phyloP scores from a whole-genome alignment of 2,888 invertebrate species.

The Melipona bicolor region DNA sequence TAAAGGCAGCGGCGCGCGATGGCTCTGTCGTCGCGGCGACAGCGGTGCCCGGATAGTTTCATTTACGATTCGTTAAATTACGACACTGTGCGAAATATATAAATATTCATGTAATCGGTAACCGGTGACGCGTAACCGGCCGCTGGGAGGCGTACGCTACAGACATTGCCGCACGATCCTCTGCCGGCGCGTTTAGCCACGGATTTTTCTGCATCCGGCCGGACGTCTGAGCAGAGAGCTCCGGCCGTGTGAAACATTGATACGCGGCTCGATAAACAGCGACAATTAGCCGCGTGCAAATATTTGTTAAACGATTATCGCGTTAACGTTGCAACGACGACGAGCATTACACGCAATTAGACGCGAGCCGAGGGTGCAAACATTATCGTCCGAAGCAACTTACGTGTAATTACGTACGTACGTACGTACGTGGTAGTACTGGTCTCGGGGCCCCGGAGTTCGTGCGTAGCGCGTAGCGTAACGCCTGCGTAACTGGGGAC shows the following conservation, averaged over 20 bases:
- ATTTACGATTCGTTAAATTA: conserved; percentile 53
- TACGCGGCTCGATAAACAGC: conserved; percentile 23
- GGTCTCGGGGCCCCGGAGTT: neutral
- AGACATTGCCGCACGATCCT: too few relatives aligned
- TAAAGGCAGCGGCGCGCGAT: conserved; percentile 38
- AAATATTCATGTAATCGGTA: conserved; percentile 40
- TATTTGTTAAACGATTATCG: conserved; percentile 42
- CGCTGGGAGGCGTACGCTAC: too few relatives aligned
- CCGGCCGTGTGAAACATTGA: neutral
- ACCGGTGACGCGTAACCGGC: conserved; percentile 4
- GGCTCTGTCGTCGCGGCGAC: conserved; percentile 32
- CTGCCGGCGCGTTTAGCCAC: neutral
- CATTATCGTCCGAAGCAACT: conserved; percentile 40
- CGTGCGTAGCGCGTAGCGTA: conserved; percentile 22
- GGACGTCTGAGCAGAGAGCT: neutral
- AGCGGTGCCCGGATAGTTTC: conserved; percentile 33
- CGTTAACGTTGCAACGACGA: conserved; percentile 32
- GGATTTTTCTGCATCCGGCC: conserved; percentile 7
- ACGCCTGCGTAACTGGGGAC: conserved; percentile 3
- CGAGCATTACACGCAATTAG: conserved; percentile 33
- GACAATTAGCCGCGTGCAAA: conserved; percentile 33
- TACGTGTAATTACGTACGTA: conserved; percentile 2
- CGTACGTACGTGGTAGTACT: too few relatives aligned
- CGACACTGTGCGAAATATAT: conserved; percentile 32
- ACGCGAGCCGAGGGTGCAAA: conserved; percentile 20